Evolutionary conservation across 2,797 vertebrate species (phyloP).

Genomic region (Siniperca obscura): DNA sequence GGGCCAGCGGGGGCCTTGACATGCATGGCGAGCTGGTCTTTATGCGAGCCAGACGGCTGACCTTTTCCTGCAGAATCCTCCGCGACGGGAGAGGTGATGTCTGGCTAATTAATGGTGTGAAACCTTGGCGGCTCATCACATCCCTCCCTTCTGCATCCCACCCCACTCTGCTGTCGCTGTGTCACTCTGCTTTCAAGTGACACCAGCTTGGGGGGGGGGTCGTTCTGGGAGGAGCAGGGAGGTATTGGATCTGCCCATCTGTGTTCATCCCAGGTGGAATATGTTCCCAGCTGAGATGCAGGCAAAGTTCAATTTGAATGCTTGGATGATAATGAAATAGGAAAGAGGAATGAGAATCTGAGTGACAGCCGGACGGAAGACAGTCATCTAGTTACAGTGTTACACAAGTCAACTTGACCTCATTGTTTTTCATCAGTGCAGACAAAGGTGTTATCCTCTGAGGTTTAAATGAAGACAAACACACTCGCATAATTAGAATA

Average conservation of each 20-base stretch:
- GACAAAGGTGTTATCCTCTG: slow-evolving; percentile 11
- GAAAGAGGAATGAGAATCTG: slow-evolving; percentile 41
- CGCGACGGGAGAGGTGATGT: slow-evolving; percentile 59
- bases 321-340: slow-evolving; percentile 41
- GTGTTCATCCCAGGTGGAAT: slow-evolving; percentile 42
- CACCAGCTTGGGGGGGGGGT: slow-evolving; percentile 24
- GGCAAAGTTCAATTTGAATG: slow-evolving; percentile 45
- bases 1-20: slow-evolving; percentile 59
- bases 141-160: slow-evolving; percentile 21
- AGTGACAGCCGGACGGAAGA: slow-evolving; percentile 27
- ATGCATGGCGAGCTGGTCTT: slow-evolving; percentile 69
- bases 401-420: slow-evolving; percentile 22
- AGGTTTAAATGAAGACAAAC: slow-evolving; percentile 28
- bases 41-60: slow-evolving; percentile 75
- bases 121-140: slow-evolving; percentile 46
- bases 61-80: slow-evolving; percentile 74
- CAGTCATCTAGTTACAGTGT: slow-evolving; percentile 35
- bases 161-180: slow-evolving; percentile 31
- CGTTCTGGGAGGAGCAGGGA: slow-evolving; percentile 16
- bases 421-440: slow-evolving; percentile 25
- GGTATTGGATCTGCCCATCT: slow-evolving; percentile 48
- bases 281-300: slow-evolving; percentile 36
- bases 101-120: slow-evolving; percentile 78
- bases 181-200: slow-evolving; percentile 60
- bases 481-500: slow-evolving; percentile 21